Conservation (phyloP, 2,797 vertebrate species). For the Chelmon rostratus region DNA sequence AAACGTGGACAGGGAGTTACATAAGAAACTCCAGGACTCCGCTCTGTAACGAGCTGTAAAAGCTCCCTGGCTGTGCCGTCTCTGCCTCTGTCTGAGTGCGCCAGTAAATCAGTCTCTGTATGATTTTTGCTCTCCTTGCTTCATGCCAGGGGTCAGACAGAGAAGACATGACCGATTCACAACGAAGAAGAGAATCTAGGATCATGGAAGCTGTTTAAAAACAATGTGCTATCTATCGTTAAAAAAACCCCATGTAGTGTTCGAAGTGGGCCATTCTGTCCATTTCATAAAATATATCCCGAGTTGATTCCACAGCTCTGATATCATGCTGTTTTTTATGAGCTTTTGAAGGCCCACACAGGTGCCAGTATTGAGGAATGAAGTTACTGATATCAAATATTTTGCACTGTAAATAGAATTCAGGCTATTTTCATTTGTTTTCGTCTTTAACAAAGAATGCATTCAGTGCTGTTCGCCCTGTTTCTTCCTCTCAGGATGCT, state of each 20-base stretch:
- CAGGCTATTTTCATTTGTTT: not conserved
- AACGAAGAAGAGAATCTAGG: not conserved
- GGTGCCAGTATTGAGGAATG: not conserved
- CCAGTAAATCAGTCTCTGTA: constrained; percentile 54
- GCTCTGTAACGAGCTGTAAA: constrained; percentile 69
- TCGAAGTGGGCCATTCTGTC: not conserved
- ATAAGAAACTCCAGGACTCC: constrained; percentile 60
- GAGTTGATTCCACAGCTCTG: not conserved
- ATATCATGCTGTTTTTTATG: not conserved
- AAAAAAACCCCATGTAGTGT: not conserved
- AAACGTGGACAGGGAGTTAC: constrained; percentile 55
- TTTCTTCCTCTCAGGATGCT: not conserved
- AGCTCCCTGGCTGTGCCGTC: constrained; percentile 50
- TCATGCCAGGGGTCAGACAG: constrained; percentile 33
- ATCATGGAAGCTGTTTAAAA: not conserved
- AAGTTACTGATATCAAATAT: not conserved
- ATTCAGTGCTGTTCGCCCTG: not conserved
- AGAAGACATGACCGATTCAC: constrained; percentile 15
- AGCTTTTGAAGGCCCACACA: not conserved
- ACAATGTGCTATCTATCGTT: not conserved
- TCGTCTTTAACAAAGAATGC: not conserved
- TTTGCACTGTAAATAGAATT: not conserved
- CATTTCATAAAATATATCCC: not conserved
- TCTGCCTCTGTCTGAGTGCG: constrained; percentile 41
- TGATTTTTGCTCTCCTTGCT: constrained; percentile 35